A percentile compares a stretch with the other conserved stretches of the same genome.
Conservation (phyloP, 1,140 invertebrate genomes). For the Drosophila biarmipes region DNA sequence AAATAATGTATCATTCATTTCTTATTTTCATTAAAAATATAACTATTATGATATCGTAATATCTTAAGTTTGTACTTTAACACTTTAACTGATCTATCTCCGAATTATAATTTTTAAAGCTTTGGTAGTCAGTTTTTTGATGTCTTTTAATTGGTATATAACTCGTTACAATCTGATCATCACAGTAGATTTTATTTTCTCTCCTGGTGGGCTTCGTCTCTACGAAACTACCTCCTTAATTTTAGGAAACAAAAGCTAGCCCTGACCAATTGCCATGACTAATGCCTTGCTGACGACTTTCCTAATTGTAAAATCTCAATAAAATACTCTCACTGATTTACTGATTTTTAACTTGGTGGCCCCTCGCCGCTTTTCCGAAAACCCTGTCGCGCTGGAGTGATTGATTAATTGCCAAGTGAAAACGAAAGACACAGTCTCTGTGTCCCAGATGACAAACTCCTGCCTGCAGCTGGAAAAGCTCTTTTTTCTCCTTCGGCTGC, state of each 20-base stretch:
- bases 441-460: slow-evolving; percentile 52
- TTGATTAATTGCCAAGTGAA: slow-evolving; percentile 43
- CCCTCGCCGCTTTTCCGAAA: not conserved
- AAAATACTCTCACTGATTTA: slow-evolving; percentile 16
- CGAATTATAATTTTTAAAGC: too few species aligned
- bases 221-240: not conserved
- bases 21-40: too few species aligned
- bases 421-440: slow-evolving; percentile 38
- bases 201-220: too few species aligned
- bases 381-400: slow-evolving; percentile 4
- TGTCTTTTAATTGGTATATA: too few species aligned
- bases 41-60: too few species aligned
- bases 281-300: slow-evolving; percentile 15
- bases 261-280: not conserved
- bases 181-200: too few species aligned
- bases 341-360: slow-evolving; percentile 7
- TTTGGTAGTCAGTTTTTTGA: too few species aligned
- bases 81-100: too few species aligned
- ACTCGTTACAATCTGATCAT: too few species aligned
- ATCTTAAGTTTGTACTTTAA: too few species aligned
- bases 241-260: not conserved
- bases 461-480: slow-evolving; percentile 32
- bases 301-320: slow-evolving; percentile 39
- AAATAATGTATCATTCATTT: too few species aligned
- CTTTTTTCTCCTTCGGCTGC: slow-evolving; percentile 16